Evolutionary conservation across 1,140 invertebrate genomes (phyloP), one percentile per base, ranked within the genome.

Genomic region (Zeugodacus cucurbitae): DNA sequence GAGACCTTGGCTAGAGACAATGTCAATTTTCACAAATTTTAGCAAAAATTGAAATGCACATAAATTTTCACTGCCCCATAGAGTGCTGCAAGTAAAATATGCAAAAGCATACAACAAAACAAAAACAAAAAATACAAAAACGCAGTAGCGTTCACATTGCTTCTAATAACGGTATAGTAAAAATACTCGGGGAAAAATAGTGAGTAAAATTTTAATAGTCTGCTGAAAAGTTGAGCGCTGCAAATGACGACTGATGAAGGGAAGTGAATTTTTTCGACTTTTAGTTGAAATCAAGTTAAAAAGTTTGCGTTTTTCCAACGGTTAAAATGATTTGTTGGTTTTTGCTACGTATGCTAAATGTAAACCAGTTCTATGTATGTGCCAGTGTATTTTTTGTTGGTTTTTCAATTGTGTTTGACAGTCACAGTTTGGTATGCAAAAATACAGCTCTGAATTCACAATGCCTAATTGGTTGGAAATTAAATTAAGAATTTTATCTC

Each of bases 141-240:
- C n/a, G 34, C 14, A 5, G 29, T 41, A n/a, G 34, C 17, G 20
- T 34, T 37, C 41, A 22, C 32, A 74, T 20, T 8, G 34, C n/a
- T 26, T 62, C 58, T 62, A 62, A 62, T 62, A 62, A 62, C 58
- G 22, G 58, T 26, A 62, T 22, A 22, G 10, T 26, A 62, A 62
- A 26, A 62, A 62, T 62, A 3, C 6, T 26, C 22, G 5, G 48
- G 6, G n/a, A 62, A 62, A 62, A 62, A n/a, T 48, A 48, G 26
- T 5, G 26, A 37, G 11, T 54, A 82, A 48, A 48, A 48, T 82
- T 70, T 41, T 82, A 29, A 48, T 82, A n/a, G 22, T 14, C 41
- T 41, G 22, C 41, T 41, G 74, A 82, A 44, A 82, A 82, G 74
- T 82, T 82, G 74, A 74, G 37, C 37, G 67, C 37, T 37, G 67